Evolutionary conservation across 2,113 vertebrate species (phyloP).

Genomic region (Calyptomena viridis): DNA sequence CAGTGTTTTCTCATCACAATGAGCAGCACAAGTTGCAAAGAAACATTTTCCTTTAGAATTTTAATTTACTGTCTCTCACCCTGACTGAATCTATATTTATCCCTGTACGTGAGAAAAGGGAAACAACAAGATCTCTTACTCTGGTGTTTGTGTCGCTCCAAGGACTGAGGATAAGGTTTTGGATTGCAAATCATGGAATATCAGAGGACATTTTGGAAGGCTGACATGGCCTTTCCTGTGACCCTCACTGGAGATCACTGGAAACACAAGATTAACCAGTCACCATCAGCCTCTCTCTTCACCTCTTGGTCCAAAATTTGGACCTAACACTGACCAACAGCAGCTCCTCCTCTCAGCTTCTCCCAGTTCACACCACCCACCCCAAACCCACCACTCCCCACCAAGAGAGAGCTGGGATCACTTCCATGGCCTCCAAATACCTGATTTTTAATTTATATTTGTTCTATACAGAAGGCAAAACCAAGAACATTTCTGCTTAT

Average conservation of each 20-base stretch:
- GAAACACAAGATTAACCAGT: fast-evolving
- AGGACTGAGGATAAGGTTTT: fast-evolving
- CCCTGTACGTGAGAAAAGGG: background rate
- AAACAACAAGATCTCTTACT: background rate
- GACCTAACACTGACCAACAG: fast-evolving
- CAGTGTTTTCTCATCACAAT: background rate
- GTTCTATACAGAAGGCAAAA: background rate
- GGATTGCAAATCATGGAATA: fast-evolving
- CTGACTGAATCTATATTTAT: constrained; percentile 13
- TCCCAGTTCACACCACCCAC: fast-evolving
- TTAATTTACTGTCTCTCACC: constrained; percentile 40
- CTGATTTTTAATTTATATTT: background rate
- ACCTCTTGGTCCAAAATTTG: fast-evolving
- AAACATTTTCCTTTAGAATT: background rate
- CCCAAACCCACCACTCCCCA: fast-evolving
- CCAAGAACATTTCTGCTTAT: background rate
- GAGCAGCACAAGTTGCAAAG: background rate
- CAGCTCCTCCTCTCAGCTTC: background rate
- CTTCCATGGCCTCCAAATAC: background rate
- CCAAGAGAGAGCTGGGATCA: fast-evolving
- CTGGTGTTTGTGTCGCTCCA: background rate
- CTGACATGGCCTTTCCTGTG: background rate
- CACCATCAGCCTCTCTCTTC: background rate
- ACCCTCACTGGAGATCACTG: fast-evolving
- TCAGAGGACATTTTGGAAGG: fast-evolving